Percentiles rank a stretch among this genome's conserved stretches.
Conservation (phyloP, 1,140 invertebrate genomes). For the Littorina saxatilis region DNA sequence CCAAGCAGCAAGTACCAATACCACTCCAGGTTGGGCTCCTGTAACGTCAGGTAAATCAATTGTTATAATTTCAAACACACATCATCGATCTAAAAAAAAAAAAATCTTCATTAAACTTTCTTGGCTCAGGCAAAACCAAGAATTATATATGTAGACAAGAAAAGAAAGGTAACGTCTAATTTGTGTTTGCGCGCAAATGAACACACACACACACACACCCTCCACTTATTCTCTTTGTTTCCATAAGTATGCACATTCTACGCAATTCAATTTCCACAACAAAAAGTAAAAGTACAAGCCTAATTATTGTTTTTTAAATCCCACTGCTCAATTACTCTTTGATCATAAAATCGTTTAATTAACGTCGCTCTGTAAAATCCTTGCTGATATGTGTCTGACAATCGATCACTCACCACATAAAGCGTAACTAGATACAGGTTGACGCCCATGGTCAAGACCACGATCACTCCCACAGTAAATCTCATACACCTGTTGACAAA, state of each 20-base stretch:
- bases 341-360: too few species aligned
- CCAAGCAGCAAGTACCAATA: constrained; percentile 55
- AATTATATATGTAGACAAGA: background rate
- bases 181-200: background rate
- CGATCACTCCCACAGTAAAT: constrained; percentile 58
- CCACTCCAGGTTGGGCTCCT: constrained; percentile 54
- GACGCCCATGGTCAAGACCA: constrained; percentile 59
- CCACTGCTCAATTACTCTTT: too few species aligned
- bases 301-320: too few species aligned
- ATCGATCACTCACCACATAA: constrained; percentile 66
- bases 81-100: background rate
- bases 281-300: too few species aligned
- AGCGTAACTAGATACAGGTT: constrained; percentile 63
- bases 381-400: too few species aligned
- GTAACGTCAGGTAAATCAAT: constrained; percentile 37
- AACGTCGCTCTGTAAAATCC: too few species aligned
- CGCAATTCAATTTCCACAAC: too few species aligned
- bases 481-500: constrained; percentile 56
- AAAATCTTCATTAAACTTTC: background rate
- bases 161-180: background rate
- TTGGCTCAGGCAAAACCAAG: background rate
- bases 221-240: background rate
- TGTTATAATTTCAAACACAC: background rate
- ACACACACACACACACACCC: background rate
- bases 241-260: too few species aligned